Evolutionary conservation across 2,888 invertebrate species (phyloP), one percentile per base, ranked within the genome.

Genomic region (Cybosia mesomella): DNA sequence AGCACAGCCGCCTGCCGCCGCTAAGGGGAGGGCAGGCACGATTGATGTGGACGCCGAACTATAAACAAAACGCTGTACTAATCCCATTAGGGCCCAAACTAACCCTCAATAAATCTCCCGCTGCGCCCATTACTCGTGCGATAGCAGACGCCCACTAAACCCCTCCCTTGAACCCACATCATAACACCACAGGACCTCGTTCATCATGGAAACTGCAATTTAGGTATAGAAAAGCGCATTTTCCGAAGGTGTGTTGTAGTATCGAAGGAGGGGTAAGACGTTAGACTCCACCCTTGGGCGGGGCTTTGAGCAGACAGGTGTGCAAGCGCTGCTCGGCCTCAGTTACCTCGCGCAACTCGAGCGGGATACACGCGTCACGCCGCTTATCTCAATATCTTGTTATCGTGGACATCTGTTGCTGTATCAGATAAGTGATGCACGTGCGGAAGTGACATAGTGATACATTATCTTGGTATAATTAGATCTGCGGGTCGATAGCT

Each of bases 31-130:
- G 53, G 62, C 24, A 62, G 49, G 70, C 70, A 75, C 74, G 81
- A 77, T 77, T 80, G 81, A 78, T 81, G 78, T 73, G 79, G 75
- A 80, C 77, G 79, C 79, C 80, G 79, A 80, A 68, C 83, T 83
- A 87, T 89, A 89, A 89, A 89, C 89, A 87, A 88, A 85, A 84
- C 81, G 83, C 83, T 85, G 84, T 85, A 83, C 87, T 90, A 90
- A 91, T 90, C 89, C 92, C 92, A 91, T 92, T 91, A 92, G 88
- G 85, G 85, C 85, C 83, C 80, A 86, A 86, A 83, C 86, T 86
- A 87, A 86, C 88, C 88, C 85, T 84, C 85, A 76, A 86, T 91
- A 89, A 89, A 91, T 91, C 91, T 86, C 83, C 78, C 79, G 82
- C 83, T 83, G 73, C 74, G 74, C 82, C 86, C 85, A 85, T 85